A percentile compares a stretch with the other conserved stretches of the same genome.
Evolutionary conservation across 2,888 invertebrate genomes (phyloP).

Genomic region (Teleogryllus oceanicus): DNA sequence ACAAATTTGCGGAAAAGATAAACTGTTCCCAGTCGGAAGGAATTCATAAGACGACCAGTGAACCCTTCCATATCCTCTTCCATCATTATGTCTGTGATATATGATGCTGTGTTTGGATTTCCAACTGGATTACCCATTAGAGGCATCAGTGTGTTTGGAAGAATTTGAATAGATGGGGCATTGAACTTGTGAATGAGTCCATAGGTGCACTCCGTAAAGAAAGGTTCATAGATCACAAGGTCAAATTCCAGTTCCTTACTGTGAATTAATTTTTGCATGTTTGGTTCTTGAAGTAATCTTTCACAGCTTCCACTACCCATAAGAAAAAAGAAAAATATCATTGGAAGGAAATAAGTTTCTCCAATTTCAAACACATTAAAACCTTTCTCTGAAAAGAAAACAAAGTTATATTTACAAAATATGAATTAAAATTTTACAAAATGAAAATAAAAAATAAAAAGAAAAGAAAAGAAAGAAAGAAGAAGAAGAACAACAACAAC

Average conservation of each 20-base stretch:
- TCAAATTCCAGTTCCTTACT: conserved; percentile 32
- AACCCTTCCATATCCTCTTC: background rate
- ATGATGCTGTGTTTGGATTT: background rate
- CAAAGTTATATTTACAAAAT: background rate
- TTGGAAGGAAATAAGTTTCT: background rate
- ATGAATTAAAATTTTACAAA: background rate
- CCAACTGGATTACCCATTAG: background rate
- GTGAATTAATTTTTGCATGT: conserved; percentile 27
- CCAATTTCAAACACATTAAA: background rate
- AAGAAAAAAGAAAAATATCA: background rate
- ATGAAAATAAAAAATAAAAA: background rate
- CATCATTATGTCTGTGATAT: background rate
- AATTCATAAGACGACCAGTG: background rate
- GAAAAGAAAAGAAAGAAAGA: background rate
- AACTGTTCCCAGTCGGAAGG: background rate
- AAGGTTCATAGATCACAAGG: conserved; percentile 29
- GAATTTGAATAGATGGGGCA: conserved; percentile 44
- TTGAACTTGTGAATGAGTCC: conserved; percentile 35
- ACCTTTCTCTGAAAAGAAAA: background rate
- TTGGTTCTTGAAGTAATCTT: background rate
- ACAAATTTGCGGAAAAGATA: background rate
- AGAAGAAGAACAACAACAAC: no score
- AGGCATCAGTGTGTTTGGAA: conserved; percentile 42
- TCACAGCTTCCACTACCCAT: background rate
- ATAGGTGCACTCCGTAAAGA: conserved; percentile 32